Evolutionary conservation across 2,888 invertebrate genomes (phyloP).

Genomic region (Anagyrus pseudococci): DNA sequence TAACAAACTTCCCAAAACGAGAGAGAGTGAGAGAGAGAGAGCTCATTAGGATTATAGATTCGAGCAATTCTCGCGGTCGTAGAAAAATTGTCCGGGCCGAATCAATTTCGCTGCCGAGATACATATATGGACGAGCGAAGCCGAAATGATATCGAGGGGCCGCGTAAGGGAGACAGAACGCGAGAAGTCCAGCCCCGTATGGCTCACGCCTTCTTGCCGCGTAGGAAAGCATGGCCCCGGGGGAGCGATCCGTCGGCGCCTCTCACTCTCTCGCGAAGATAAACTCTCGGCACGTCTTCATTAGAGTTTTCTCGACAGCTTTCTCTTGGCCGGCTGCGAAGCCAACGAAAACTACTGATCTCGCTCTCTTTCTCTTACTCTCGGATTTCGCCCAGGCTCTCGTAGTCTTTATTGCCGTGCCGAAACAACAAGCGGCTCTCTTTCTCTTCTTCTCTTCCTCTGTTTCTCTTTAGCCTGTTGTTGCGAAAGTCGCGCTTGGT

Average conservation of each 20-base stretch:
- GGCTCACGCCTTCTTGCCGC: slow-evolving; percentile 12
- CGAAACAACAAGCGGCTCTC: slow-evolving; percentile 24
- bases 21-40: no score
- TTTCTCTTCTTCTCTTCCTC: no score
- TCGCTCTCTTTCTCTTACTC: no score
- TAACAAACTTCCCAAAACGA: no score
- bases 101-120: no score
- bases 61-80: no score
- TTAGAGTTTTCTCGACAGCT: slow-evolving; percentile 57
- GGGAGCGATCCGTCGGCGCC: slow-evolving; percentile 48
- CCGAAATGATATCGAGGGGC: not conserved
- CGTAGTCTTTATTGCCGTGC: slow-evolving; percentile 15
- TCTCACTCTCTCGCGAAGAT: slow-evolving; percentile 43
- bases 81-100: no score
- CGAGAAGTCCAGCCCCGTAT: no score
- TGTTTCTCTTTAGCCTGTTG: no score
- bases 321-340: slow-evolving; percentile 40
- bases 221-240: slow-evolving; percentile 49
- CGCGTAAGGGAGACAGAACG: slow-evolving; percentile 13
- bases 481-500: no score
- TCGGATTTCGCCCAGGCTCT: not conserved
- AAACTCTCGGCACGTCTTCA: slow-evolving; percentile 59
- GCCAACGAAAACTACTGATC: slow-evolving; percentile 22
- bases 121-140: not conserved
- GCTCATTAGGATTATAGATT: no score